phyloP scores from a whole-genome alignment of 2,888 invertebrate genomes.

The Mellilla xanthometata region DNA sequence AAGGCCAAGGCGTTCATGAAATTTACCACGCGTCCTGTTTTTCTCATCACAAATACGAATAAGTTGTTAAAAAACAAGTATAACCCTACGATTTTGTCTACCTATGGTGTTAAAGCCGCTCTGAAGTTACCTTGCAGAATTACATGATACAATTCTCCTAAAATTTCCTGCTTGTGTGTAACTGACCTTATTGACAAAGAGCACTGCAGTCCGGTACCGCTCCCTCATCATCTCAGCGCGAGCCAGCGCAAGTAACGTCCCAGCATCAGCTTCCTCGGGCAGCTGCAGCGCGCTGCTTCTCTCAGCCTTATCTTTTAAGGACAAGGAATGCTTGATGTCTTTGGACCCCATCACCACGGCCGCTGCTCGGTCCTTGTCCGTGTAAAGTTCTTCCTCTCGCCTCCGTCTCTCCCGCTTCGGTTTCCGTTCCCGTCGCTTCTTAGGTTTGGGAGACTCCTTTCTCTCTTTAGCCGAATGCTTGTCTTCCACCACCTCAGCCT shows the following conservation, averaged over 20 bases:
- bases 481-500: conserved; percentile 52
- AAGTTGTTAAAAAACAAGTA: too few species aligned
- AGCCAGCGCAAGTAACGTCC: conserved; percentile 88
- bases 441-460: conserved; percentile 62
- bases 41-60: too few species aligned
- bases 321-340: conserved; percentile 93
- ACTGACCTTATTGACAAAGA: conserved; percentile 90
- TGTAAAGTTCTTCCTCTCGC: conserved; percentile 89
- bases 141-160: too few species aligned
- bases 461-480: conserved; percentile 57
- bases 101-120: too few species aligned
- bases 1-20: too few species aligned
- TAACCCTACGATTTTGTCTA: too few species aligned
- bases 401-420: conserved; percentile 64
- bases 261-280: conserved; percentile 90
- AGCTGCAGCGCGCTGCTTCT: conserved; percentile 87
- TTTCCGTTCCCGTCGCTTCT: conserved; percentile 58
- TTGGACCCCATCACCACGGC: conserved; percentile 93
- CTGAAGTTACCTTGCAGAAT: too few species aligned
- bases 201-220: conserved; percentile 87
- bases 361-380: conserved; percentile 95
- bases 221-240: conserved; percentile 89
- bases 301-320: conserved; percentile 90
- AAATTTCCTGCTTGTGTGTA: too few species aligned
- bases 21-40: too few species aligned